Evolutionary conservation across 2,797 vertebrate genomes (phyloP).

Genomic region (Arnoldichthys spilopterus): DNA sequence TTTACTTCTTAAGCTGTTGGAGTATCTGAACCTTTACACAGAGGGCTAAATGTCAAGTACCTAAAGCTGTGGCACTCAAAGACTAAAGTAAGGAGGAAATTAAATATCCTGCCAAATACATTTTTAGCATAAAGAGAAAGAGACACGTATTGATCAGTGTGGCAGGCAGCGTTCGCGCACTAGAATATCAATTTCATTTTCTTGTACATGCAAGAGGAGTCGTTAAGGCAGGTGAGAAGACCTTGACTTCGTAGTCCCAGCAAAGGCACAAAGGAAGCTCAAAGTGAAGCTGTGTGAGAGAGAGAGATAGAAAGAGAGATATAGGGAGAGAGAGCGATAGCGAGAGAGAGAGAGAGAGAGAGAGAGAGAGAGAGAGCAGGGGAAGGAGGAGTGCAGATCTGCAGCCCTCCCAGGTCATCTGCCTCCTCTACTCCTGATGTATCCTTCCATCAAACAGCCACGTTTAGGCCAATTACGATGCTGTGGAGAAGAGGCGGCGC

Average conservation of each 20-base stretch:
- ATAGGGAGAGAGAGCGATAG: neutral
- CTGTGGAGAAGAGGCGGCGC: constrained; percentile 60
- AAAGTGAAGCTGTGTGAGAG: constrained; percentile 6
- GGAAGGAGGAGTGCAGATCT: constrained; percentile 28
- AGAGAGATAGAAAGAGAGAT: neutral
- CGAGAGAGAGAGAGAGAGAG: neutral
- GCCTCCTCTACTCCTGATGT: constrained; percentile 58
- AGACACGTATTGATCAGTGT: constrained; percentile 88
- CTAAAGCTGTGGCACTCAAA: constrained; percentile 79
- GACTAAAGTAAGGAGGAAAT: constrained; percentile 82
- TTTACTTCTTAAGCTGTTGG: constrained; percentile 52
- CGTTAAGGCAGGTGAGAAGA: constrained; percentile 87
- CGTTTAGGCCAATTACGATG: constrained; percentile 67
- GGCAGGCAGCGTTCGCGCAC: constrained; percentile 83
- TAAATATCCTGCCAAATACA: constrained; percentile 81
- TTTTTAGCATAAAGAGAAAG: constrained; percentile 77
- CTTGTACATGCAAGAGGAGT: constrained; percentile 77
- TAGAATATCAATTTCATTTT: constrained; percentile 86
- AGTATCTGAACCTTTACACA: constrained; percentile 62
- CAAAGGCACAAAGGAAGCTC: constrained; percentile 57
- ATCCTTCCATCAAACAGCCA: constrained; percentile 68
- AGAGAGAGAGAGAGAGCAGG: too few relatives aligned
- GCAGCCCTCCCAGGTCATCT: constrained; percentile 66
- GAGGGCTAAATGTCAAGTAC: constrained; percentile 80
- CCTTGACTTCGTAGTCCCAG: constrained; percentile 81